Evolutionary conservation across 2,888 invertebrate genomes (phyloP).

Genomic region (Orgyia antiqua): DNA sequence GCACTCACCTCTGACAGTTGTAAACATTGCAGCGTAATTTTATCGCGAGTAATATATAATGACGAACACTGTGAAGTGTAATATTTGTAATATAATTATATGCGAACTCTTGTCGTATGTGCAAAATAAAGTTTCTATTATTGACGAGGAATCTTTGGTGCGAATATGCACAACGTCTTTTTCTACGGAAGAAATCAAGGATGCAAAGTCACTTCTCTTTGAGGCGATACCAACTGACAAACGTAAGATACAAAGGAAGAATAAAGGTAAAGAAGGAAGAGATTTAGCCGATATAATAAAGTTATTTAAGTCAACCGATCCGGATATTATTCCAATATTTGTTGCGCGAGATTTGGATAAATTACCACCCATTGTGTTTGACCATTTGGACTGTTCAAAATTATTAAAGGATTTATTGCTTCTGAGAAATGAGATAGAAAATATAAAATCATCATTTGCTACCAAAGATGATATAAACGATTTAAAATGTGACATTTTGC

Average conservation of each 20-base stretch:
- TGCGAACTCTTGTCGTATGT: neutral
- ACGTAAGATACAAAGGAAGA: neutral
- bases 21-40: too few relatives aligned
- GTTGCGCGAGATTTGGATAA: conserved; percentile 4
- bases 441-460: conserved; percentile 2
- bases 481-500: conserved; percentile 1
- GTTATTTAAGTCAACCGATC: conserved; percentile 5
- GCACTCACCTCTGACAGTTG: too few relatives aligned
- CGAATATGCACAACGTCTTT: conserved; percentile 1
- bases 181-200: conserved; percentile 1
- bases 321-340: conserved; percentile 5
- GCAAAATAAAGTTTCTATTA: neutral
- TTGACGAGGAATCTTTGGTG: neutral
- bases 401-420: conserved; percentile 2
- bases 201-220: neutral
- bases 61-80: neutral
- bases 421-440: conserved; percentile 1
- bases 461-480: conserved; percentile 1
- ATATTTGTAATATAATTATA: neutral
- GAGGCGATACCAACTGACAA: neutral
- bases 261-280: conserved; percentile 5
- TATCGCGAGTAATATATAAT: too few relatives aligned
- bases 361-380: conserved; percentile 1
- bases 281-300: conserved; percentile 4
- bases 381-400: conserved; percentile 4